Conservation (phyloP, 2,888 invertebrate genomes). For the Ophioninae sp. region DNA sequence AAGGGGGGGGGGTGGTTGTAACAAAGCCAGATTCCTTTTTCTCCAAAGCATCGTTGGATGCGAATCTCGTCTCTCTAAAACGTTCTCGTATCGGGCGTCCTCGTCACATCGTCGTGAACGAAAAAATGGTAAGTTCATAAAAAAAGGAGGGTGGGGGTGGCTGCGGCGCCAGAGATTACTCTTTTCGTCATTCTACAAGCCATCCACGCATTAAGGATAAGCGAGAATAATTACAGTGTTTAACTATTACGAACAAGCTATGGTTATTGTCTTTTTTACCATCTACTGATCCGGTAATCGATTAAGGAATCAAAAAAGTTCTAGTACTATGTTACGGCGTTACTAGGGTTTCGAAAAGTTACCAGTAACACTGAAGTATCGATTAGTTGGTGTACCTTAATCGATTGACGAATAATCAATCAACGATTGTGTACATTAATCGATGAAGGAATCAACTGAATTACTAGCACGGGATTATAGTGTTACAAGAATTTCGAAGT, state of each 20-base stretch:
- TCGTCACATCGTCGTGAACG: conserved; percentile 35
- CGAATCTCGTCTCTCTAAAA: conserved; percentile 41
- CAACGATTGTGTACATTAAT: too few species aligned
- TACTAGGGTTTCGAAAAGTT: too few species aligned
- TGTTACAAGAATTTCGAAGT: too few species aligned
- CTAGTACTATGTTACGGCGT: too few species aligned
- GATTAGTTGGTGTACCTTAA: too few species aligned
- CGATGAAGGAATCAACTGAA: too few species aligned
- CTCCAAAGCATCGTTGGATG: conserved; percentile 37
- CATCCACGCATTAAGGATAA: conserved; percentile 55
- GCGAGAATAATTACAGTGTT: conserved; percentile 36
- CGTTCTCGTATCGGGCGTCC: conserved; percentile 46
- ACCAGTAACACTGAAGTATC: too few species aligned
- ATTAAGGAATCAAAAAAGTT: not conserved
- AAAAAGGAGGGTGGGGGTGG: not conserved
- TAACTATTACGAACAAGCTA: conserved; percentile 41
- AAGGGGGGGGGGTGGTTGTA: not conserved
- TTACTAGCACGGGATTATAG: too few species aligned
- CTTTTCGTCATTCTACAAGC: conserved; percentile 46
- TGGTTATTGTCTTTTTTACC: conserved; percentile 43
- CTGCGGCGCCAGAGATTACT: not conserved
- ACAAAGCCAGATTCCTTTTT: conserved; percentile 22
- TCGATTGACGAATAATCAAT: too few species aligned
- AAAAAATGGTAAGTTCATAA: conserved; percentile 10
- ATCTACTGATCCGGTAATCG: conserved; percentile 40